Percentiles rank a stretch among this genome's conserved stretches.
Evolutionary conservation across 2,888 invertebrate genomes (phyloP).

Genomic region (Eupithecia subfuscata): DNA sequence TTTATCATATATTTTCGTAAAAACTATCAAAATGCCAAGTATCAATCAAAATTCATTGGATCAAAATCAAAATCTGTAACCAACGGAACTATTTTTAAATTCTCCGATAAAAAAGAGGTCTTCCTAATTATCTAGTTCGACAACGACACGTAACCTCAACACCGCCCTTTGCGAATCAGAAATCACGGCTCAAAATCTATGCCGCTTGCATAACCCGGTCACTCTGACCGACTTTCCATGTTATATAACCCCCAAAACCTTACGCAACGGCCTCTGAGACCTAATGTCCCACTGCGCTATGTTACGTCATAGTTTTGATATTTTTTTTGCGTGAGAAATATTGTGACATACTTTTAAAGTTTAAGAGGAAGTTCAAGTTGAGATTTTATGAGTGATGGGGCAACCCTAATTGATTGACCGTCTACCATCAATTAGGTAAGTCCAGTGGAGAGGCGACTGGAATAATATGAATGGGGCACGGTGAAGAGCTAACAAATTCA

Average conservation of each 20-base stretch:
- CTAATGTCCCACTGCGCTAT: constrained; percentile 75
- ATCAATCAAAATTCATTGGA: neutral
- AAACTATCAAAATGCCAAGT: neutral
- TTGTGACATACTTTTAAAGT: constrained; percentile 49
- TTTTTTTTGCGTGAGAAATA: constrained; percentile 75
- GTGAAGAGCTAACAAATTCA: neutral
- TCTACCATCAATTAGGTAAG: neutral
- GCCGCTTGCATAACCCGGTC: constrained; percentile 76
- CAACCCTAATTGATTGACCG: constrained; percentile 5
- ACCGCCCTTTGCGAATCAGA: constrained; percentile 38
- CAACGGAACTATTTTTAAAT: neutral
- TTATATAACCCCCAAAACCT: constrained; percentile 74
- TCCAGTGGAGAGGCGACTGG: neutral
- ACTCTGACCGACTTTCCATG: constrained; percentile 76
- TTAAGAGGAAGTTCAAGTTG: constrained; percentile 36
- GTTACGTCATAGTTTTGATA: constrained; percentile 68
- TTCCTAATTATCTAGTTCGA: neutral
- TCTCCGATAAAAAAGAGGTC: neutral
- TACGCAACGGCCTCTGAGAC: constrained; percentile 76
- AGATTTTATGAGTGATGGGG: constrained; percentile 15
- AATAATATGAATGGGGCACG: neutral
- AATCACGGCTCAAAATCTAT: constrained; percentile 63
- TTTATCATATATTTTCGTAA: no score
- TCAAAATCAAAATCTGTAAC: neutral
- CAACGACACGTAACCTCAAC: constrained; percentile 9